Evolutionary conservation across 37 sponge, comb jelly and placozoan genomes (phyloP).

Genomic region (Petrosia ficiformis): DNA sequence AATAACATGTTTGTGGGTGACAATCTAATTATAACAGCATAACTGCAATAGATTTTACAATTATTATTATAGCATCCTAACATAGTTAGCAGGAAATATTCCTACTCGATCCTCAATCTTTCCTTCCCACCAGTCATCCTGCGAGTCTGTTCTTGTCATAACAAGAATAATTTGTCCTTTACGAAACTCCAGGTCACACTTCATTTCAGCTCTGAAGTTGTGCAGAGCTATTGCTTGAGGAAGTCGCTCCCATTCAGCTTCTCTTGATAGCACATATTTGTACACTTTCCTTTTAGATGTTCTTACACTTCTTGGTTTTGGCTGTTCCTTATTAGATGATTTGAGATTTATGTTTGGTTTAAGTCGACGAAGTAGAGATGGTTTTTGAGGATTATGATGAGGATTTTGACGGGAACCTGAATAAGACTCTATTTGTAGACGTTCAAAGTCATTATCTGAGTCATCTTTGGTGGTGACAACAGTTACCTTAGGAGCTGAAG

Average conservation of each 20-base stretch:
- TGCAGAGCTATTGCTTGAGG: constrained; percentile 65
- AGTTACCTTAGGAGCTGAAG: neutral
- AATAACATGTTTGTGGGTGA: no score
- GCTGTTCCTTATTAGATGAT: neutral
- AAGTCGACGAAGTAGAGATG: constrained; percentile 16
- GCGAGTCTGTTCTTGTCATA: constrained; percentile 67
- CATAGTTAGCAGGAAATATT: constrained; percentile 98
- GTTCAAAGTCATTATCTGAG: neutral
- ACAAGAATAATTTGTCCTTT: constrained; percentile 85
- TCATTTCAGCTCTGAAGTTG: constrained; percentile 75
- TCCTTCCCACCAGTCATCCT: constrained; percentile 98
- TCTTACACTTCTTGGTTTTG: neutral
- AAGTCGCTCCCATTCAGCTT: constrained; percentile 71
- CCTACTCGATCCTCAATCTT: constrained; percentile 76
- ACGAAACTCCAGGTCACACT: constrained; percentile 89
- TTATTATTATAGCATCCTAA: constrained; percentile 56
- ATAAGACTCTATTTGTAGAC: neutral
- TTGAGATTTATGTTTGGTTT: constrained; percentile 3
- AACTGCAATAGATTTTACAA: no score
- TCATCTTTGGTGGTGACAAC: neutral
- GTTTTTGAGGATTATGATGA: constrained; percentile 55
- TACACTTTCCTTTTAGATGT: constrained; percentile 17
- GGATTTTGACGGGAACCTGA: neutral
- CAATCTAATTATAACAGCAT: no score
- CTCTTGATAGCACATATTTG: constrained; percentile 14